A percentile compares a stretch with the other conserved stretches of the same genome.
Conservation (phyloP, 2,888 invertebrate genomes). For the Hypselothyrea guttata region DNA sequence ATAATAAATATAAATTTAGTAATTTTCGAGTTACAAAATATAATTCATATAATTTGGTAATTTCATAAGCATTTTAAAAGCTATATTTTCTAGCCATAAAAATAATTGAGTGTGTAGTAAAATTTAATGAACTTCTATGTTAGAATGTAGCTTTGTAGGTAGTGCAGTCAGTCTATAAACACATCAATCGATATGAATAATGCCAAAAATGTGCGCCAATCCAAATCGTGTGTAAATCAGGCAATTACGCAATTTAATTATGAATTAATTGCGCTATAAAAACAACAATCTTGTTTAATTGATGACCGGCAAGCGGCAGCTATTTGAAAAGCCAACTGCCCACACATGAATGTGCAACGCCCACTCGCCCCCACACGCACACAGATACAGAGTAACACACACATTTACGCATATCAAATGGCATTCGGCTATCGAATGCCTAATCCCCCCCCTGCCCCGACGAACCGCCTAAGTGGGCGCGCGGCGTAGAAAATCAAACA, state of each 20-base stretch:
- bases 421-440: conserved; percentile 1
- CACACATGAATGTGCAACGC: conserved; percentile 67
- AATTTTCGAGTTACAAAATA: too few relatives aligned
- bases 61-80: too few relatives aligned
- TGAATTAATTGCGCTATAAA: conserved; percentile 73
- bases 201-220: conserved; percentile 15
- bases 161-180: too few relatives aligned
- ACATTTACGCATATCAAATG: conserved; percentile 14
- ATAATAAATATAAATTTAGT: too few relatives aligned
- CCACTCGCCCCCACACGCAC: conserved; percentile 33
- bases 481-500: conserved; percentile 65
- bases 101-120: neutral
- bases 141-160: too few relatives aligned
- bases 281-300: conserved; percentile 68
- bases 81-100: neutral
- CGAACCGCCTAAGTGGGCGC: conserved; percentile 33
- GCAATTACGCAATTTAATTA: conserved; percentile 76
- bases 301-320: conserved; percentile 53
- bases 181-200: conserved; percentile 5
- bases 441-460: neutral
- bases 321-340: conserved; percentile 67
- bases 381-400: conserved; percentile 8
- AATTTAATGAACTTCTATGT: too few relatives aligned
- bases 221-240: conserved; percentile 56
- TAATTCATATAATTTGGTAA: too few relatives aligned